Base-by-base conservation (phyloP, 1,140 invertebrate genomes). In the Drosophila neocordata region DNA sequence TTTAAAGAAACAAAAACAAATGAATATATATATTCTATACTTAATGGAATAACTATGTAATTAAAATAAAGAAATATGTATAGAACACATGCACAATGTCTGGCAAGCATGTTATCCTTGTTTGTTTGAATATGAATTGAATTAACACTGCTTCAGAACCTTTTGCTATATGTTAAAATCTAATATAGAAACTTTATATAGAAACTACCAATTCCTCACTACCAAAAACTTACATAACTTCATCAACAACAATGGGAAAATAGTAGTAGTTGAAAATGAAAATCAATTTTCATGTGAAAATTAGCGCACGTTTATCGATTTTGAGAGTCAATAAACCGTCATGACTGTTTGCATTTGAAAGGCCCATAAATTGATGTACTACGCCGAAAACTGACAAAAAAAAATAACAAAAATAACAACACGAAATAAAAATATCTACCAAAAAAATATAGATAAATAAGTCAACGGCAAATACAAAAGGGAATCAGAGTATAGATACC, bases 401-500 rank as follows among this genome's bases (percentile, higher is more conserved):
- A 18, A 65, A 8, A 70, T 41, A 31, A 65, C 13, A 65, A 8
- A 5, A 53, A 44, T 7, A 34, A 9, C 27, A 63, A 15, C 27
- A 56, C 11, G 44, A 37, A 63, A 60, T 48, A 31, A 31, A 31
- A 31, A 31, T 31, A 31, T 31, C 27, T 31, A 31, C 15, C 55
- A 73, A 60, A 51, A 64, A 58, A 66, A 65, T 53, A 38, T 68
- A 78, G 78, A 75, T 81, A 72, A 82, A 82, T 87, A 77, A 87
- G 83, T 82, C 83, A 88, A 76, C 75, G 75, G 66, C 75, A 69
- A 48, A 70, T 75, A 65, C 80, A 31, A 61, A 66, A 79, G 64
- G 77, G 31, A 48, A 65, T 52, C 53, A 48, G 65, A 66, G 37
- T 77, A 44, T 64, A 8, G 51, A 64, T 64, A 27, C 24, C 41